Conservation (phyloP, 2,113 vertebrate genomes). For the mouse (Mus musculus) region DNA sequence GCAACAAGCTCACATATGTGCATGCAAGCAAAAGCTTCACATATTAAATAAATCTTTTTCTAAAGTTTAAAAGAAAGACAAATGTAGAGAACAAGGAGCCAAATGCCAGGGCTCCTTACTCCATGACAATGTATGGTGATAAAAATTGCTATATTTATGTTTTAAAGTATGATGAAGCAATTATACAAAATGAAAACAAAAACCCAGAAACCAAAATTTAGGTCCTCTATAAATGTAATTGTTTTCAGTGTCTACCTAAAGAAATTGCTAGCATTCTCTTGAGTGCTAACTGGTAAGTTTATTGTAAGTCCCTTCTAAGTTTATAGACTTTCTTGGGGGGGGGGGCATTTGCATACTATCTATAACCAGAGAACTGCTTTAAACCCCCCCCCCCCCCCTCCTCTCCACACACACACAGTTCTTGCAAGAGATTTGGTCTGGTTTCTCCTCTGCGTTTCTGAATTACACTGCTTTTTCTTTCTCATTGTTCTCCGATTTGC, state of each 20-base stretch:
- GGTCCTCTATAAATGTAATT: neutral
- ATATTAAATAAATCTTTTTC: neutral
- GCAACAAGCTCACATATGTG: neutral
- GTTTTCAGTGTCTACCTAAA: neutral
- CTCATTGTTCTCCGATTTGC: neutral
- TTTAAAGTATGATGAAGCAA: neutral
- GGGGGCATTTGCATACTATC: neutral
- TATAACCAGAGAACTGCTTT: neutral
- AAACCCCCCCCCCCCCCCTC: too few species aligned
- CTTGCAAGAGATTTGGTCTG: neutral
- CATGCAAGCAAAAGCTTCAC: neutral
- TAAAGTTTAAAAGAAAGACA: neutral
- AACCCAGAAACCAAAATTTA: neutral
- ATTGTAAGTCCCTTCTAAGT: neutral
- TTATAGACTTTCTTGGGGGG: neutral
- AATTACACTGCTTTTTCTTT: neutral
- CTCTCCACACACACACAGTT: neutral
- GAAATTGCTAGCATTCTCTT: neutral
- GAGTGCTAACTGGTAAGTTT: neutral
- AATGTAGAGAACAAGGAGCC: neutral
- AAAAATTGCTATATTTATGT: neutral
- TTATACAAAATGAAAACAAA: neutral
- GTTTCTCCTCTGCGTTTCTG: constrained; percentile 30
- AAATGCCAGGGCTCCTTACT: neutral
- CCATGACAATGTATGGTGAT: neutral